Base-by-base conservation (phyloP, 2,888 invertebrate species). In the Tipula helvola region DNA sequence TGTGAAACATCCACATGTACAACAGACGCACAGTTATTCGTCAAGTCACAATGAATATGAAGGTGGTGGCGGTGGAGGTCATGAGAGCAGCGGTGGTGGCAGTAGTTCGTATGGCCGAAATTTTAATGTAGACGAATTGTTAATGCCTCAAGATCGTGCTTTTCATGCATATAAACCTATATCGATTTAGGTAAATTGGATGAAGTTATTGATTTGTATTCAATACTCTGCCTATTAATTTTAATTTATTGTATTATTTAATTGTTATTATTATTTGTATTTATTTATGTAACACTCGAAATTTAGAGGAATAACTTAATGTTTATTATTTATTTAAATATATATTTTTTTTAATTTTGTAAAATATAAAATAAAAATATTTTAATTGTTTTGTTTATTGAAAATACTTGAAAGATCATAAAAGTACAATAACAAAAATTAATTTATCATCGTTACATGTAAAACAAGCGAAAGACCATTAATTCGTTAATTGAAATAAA, bases 1-100 rank as follows among this genome's bases (percentile, higher is more conserved):
- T 88, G 95, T 97, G 87, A 96, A 96, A 90, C 95, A 96, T 91
- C 97, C 96, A n/a, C 95, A 96, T 89, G 94, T 96, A 87, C 95
- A 95, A 86, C 95, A 95, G 90, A 94, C 94, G 89, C 96, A 96
- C 90, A 94, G 95, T 5, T 96, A 96, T 89, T 95, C 96, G 1
- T 93, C 94, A 5, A 94, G 95, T 89, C 94, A 94, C 88, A 94
- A 95, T 86, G 93, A 93, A 88, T 92, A 92, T 83, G 94, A 94
- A 88, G 93, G 93, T 83, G 94, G 94, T 88, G 93, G 93, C 83
- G 94, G 93, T 83, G 94, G 94, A 88, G 93, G 93, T 86, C 93
- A 93, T 85, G 91, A 93, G 0, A 92, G 93, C 3, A 93, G 93
- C 10, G 93, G 94, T 8, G 93, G 93, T 52, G 89, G 90, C 39